Evolutionary conservation across 2,797 vertebrate species (phyloP), one percentile per base, ranked within the genome.

Genomic region (Argyrosomus regius): DNA sequence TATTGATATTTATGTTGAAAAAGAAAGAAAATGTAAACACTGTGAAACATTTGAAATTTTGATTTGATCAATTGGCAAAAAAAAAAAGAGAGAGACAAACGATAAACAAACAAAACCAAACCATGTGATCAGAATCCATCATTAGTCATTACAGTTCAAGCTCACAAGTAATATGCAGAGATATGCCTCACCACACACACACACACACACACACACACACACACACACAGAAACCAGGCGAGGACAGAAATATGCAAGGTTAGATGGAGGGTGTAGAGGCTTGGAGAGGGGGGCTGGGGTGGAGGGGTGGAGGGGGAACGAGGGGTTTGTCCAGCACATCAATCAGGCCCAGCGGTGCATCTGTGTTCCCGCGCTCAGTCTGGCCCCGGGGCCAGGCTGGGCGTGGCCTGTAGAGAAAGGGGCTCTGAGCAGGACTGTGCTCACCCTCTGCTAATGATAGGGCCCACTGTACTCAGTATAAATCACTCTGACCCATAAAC

Each of bases 401-500:
- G 86, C 41, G 81, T 72, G 85, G 83, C 66, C 61, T 72, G 50
- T 26, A 81, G 71, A 87, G 72, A 83, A 73, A 81, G 67, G 81
- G 81, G 81, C 83, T 91, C 88, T 83, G 74, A 90, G 92, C 82
- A 91, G 90, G 81, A 91, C 80, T 88, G 80, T 74, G 81, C 83
- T 83, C 79, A 81, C 83, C 83, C 88, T 88, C 68, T 17, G 75
- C 83, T 95, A 96, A 96, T 96, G 93, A 95, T 89, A 95, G 94
- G 93, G 86, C 81, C 78, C 81, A 87, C 87, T 88, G 90, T 93
- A 87, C 88, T 88, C 84, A 66, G 73, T 87, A 93, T 95, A 96
- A 96, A 96, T 96, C 95, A 96, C 92, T 90, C 80, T 90, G 87
- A 89, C 90, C 88, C 91, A 80, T 80, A 89, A 92, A 90, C 87